phyloP scores from a whole-genome alignment of 2,888 invertebrate genomes.

The Euplexia lucipara region DNA sequence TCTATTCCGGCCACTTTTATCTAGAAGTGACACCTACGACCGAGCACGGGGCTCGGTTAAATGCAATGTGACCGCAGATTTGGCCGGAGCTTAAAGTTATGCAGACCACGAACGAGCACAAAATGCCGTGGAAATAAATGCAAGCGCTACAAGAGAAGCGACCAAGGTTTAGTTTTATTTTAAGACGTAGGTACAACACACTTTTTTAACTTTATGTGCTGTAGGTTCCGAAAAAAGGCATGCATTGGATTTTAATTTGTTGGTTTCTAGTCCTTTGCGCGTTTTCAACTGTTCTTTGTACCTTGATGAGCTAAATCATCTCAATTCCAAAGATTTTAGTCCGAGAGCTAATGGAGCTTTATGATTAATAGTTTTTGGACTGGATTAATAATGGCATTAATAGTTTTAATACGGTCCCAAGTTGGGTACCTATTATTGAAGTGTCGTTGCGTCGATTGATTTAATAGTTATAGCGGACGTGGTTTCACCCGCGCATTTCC shows the following conservation, averaged over 20 bases:
- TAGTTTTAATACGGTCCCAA: too few relatives aligned
- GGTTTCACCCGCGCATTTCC: too few relatives aligned
- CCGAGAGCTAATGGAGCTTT: too few relatives aligned
- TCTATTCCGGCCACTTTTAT: slow-evolving; percentile 20
- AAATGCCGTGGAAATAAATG: slow-evolving; percentile 45
- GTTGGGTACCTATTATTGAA: too few relatives aligned
- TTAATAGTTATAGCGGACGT: not conserved
- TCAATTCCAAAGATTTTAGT: too few relatives aligned
- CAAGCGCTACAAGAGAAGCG: slow-evolving; percentile 23
- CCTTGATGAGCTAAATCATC: too few relatives aligned
- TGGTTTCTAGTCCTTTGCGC: too few relatives aligned
- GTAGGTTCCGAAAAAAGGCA: not conserved
- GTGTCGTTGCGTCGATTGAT: too few relatives aligned
- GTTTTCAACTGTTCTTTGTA: not conserved
- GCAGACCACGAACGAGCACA: slow-evolving; percentile 44
- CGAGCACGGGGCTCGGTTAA: slow-evolving; percentile 25
- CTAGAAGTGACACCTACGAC: slow-evolving; percentile 24
- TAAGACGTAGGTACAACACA: not conserved
- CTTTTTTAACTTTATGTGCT: not conserved
- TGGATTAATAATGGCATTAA: too few relatives aligned
- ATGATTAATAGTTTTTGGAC: too few relatives aligned
- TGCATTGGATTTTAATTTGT: not conserved
- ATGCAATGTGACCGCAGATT: slow-evolving; percentile 55
- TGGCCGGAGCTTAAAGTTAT: slow-evolving; percentile 47
- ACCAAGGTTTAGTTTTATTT: slow-evolving; percentile 13